Base-by-base conservation (phyloP, 2,888 invertebrate species). In the Drosophila mercatorum region DNA sequence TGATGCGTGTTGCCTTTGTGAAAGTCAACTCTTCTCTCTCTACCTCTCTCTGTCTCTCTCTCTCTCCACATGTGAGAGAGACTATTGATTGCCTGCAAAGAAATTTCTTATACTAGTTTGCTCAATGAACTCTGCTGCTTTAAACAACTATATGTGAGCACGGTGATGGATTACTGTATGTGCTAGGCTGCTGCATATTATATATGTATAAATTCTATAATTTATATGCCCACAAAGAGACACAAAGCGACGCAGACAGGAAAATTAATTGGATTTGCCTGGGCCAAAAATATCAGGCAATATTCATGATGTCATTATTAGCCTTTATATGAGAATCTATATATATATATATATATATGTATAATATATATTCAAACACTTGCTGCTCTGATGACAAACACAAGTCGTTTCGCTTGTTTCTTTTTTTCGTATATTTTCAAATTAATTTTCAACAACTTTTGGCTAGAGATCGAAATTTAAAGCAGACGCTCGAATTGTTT, bases 291-390 rank as follows among this genome's bases (percentile, higher is more conserved):
- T 38, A 64, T 43, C 47, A 36, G 52, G 38, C 22, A 53, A 65
- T 60, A 69, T 38, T 46, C 80, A 77, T 78, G 77, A 80, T 75
- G 78, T 80, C 80, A 80, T 80, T 61, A 71, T 28, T 58, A 76
- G 38, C 40, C 47, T 41, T 41, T 58, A 55, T 66, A 67, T 44
- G 34, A 38, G 43, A 47, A 49, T 10, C 40, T 31, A 38, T 34
- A 71, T 57, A 64, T 34, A 53, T 46, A 34, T 4, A 2, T 26
- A 34, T 53, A 46, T 6, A 28, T n/a, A 49, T 63, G 51, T n/a
- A 70, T 64, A 46, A 72, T 46, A 17, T 53, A 7, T 28, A 41
- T 26, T 41, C 68, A 62, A 70, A 77, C 52, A 61, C 59, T 64
- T 65, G 57, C 60, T 44, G 58, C 57, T 55, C 41, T 55, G 81